phyloP scores from a whole-genome alignment of 2,888 invertebrate species.

The Lasioglossum morio region DNA sequence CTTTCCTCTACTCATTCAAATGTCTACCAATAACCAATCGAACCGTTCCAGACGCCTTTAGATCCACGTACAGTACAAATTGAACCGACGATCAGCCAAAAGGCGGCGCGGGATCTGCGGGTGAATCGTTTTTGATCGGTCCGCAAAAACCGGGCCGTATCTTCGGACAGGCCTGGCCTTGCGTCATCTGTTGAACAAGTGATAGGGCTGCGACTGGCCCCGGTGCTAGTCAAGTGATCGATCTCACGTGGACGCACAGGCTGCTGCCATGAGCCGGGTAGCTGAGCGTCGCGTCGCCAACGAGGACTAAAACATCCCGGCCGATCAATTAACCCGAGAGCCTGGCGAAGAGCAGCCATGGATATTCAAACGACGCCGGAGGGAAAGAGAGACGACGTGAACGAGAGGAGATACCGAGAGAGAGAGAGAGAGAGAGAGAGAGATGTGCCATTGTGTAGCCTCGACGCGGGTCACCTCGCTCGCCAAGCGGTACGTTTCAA shows the following conservation, averaged over 20 bases:
- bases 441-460: conserved; percentile 20
- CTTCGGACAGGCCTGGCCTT: conserved; percentile 2
- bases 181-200: conserved; percentile 60
- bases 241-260: conserved; percentile 49
- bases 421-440: background rate
- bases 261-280: conserved; percentile 18
- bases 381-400: background rate
- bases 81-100: background rate
- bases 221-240: conserved; percentile 48
- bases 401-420: too few species aligned
- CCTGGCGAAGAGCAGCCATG: conserved; percentile 28
- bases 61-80: background rate
- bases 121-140: conserved; percentile 30
- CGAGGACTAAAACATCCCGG: conserved; percentile 51
- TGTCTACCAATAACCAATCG: background rate
- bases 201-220: conserved; percentile 34
- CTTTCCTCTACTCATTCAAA: too few species aligned
- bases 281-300: conserved; percentile 38
- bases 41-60: background rate
- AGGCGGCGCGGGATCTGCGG: background rate
- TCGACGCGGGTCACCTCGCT: conserved; percentile 28
- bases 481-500: conserved; percentile 45
- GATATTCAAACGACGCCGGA: conserved; percentile 42
- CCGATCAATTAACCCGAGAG: conserved; percentile 69
- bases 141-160: background rate